A percentile compares a stretch with the other conserved stretches of the same genome.
phyloP scores from a whole-genome alignment of 2,113 vertebrate genomes.

The Struthidea cinerea region DNA sequence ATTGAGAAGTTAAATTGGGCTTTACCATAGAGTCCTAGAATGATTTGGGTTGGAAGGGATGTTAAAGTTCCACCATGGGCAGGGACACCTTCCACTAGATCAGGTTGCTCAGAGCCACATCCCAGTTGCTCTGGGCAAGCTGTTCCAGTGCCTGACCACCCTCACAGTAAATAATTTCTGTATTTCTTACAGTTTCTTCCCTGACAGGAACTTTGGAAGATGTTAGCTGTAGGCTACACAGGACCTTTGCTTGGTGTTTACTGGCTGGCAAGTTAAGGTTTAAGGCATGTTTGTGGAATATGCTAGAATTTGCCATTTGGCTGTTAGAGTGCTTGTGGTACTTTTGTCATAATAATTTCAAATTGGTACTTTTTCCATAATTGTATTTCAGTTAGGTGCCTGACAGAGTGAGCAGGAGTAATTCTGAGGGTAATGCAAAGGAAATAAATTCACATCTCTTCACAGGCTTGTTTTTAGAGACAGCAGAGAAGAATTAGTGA shows the following conservation, averaged over 20 bases:
- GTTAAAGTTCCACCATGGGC: neutral
- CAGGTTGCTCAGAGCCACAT: neutral
- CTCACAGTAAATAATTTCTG: neutral
- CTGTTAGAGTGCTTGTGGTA: neutral
- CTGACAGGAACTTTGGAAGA: neutral
- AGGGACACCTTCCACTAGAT: neutral
- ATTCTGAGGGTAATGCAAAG: neutral
- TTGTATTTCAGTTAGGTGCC: neutral
- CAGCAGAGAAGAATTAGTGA: neutral
- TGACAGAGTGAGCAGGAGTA: neutral
- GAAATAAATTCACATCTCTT: neutral
- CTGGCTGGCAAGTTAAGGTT: neutral
- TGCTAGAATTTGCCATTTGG: neutral
- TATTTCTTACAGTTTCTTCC: neutral
- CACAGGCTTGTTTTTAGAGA: neutral
- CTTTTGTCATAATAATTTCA: neutral
- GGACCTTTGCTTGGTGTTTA: neutral
- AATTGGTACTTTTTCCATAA: neutral
- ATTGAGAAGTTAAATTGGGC: neutral
- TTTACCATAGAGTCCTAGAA: neutral
- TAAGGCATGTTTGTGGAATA: neutral
- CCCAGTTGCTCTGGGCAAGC: neutral
- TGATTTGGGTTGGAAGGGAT: neutral
- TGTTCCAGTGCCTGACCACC: neutral
- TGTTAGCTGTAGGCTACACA: neutral